A percentile compares a stretch with the other conserved stretches of the same genome.
Evolutionary conservation across 2,888 invertebrate genomes (phyloP).

Genomic region (Anthrax anthrax): DNA sequence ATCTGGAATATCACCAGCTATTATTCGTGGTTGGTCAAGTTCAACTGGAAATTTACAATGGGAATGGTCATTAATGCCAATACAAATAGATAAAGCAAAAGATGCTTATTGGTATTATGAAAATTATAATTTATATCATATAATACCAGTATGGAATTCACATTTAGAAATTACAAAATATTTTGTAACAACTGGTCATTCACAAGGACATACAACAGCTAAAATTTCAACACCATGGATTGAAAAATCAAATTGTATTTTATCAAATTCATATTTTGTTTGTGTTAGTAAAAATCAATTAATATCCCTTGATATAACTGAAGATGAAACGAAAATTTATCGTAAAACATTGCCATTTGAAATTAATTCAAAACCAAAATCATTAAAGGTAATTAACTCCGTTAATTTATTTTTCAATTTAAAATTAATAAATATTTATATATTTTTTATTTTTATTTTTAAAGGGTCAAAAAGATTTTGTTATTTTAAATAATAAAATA

Average conservation of each 20-base stretch:
- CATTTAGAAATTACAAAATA: conserved; percentile 53
- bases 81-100: conserved; percentile 29
- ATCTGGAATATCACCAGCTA: conserved; percentile 54
- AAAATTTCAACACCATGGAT: conserved; percentile 51
- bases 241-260: conserved; percentile 34
- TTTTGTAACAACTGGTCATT: conserved; percentile 43
- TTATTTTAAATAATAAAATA: conserved; percentile 27
- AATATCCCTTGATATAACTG: conserved; percentile 46
- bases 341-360: conserved; percentile 34
- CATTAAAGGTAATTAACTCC: conserved; percentile 21
- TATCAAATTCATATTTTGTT: conserved; percentile 47
- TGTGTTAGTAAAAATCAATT: conserved; percentile 47
- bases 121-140: conserved; percentile 43
- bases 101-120: conserved; percentile 45
- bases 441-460: neutral
- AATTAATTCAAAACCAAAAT: conserved; percentile 22
- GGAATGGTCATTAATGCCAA: conserved; percentile 53
- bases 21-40: conserved; percentile 67
- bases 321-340: conserved; percentile 37
- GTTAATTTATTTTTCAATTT: conserved; percentile 7
- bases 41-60: conserved; percentile 53
- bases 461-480: conserved; percentile 30
- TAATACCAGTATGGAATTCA: conserved; percentile 44
- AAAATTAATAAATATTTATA: neutral
- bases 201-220: conserved; percentile 38